phyloP scores from a whole-genome alignment of 1,140 invertebrate genomes.

The Diuraphis noxia region DNA sequence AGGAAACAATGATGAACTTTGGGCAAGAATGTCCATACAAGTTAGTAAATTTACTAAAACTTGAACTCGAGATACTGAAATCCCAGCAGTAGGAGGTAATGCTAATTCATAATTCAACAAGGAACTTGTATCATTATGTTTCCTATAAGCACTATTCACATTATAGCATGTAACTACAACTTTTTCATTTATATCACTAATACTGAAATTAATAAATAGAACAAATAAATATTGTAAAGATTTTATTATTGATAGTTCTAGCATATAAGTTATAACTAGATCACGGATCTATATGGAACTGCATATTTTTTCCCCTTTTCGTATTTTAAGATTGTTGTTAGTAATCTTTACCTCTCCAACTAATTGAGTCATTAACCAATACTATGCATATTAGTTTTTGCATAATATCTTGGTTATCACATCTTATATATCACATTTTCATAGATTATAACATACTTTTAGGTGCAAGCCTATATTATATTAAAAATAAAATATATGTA shows the following conservation, averaged over 20 bases:
- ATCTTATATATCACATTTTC: too few relatives aligned
- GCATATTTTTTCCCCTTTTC: neutral
- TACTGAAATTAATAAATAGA: slow-evolving; percentile 24
- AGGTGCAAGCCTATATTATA: too few relatives aligned
- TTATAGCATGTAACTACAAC: slow-evolving; percentile 56
- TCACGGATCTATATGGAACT: neutral
- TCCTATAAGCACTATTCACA: slow-evolving; percentile 49
- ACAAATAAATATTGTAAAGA: neutral
- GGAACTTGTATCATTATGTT: slow-evolving; percentile 24
- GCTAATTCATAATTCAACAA: slow-evolving; percentile 70
- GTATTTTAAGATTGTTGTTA: neutral
- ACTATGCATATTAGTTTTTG: neutral
- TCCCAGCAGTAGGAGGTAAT: slow-evolving; percentile 72
- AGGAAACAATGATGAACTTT: slow-evolving; percentile 62
- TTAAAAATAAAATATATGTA: neutral
- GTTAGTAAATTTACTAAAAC: slow-evolving; percentile 86
- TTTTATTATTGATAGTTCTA: neutral
- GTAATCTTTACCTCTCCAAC: neutral
- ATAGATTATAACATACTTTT: too few relatives aligned
- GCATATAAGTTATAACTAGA: neutral
- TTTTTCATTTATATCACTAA: slow-evolving; percentile 39
- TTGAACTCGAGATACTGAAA: slow-evolving; percentile 77
- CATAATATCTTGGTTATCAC: too few relatives aligned
- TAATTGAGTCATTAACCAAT: neutral
- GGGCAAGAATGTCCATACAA: slow-evolving; percentile 84